Conservation (phyloP, 2,797 vertebrate species). For the Alca torda region DNA sequence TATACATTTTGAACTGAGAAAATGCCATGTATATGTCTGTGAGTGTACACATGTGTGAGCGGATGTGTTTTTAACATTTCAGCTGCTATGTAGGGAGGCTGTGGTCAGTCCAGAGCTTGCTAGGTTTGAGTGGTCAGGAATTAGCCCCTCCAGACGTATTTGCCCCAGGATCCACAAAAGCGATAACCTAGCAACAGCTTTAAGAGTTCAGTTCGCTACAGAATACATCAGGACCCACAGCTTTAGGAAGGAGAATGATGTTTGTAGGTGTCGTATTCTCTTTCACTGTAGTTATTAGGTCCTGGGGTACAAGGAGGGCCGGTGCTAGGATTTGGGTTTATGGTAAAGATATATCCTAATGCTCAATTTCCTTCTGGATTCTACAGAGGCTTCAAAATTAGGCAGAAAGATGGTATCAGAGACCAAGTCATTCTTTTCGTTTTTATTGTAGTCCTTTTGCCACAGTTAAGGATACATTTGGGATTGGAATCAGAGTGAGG, state of each 20-base stretch:
- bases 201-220: not conserved
- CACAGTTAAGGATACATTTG: not conserved
- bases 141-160: not conserved
- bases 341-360: not conserved
- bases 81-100: not conserved
- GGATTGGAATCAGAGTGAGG: not conserved
- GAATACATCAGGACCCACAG: not conserved
- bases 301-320: not conserved
- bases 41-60: rapidly evolving
- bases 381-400: not conserved
- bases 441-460: not conserved
- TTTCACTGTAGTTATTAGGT: not conserved
- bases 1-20: not conserved
- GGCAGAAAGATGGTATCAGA: not conserved
- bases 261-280: not conserved
- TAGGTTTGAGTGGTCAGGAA: not conserved
- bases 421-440: not conserved
- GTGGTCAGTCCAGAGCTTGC: not conserved
- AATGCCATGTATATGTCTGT: not conserved
- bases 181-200: not conserved
- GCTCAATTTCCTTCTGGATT: not conserved
- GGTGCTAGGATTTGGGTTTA: not conserved
- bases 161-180: not conserved
- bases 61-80: not conserved
- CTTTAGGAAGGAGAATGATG: not conserved